A percentile compares a stretch with the other conserved stretches of the same genome.
Evolutionary conservation across 2,113 vertebrate species (phyloP).

Genomic region (Pomatorhinus ruficollis): DNA sequence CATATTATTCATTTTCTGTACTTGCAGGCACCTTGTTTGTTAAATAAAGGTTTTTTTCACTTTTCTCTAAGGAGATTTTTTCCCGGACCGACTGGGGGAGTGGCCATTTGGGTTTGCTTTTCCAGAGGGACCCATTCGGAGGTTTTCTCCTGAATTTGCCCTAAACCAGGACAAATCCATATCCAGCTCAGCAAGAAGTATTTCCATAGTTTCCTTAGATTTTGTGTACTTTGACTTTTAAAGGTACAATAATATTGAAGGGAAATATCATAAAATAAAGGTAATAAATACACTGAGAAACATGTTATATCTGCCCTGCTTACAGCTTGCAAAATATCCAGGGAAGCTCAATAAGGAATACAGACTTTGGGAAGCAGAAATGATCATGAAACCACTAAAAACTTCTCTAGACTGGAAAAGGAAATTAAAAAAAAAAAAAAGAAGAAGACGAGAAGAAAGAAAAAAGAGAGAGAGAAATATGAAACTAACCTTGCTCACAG

Average conservation of each 20-base stretch:
- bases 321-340: slow-evolving; percentile 33
- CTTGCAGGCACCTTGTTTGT: too few relatives aligned
- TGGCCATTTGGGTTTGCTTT: too few relatives aligned
- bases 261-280: not conserved
- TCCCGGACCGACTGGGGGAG: too few relatives aligned
- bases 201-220: not conserved
- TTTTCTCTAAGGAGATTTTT: too few relatives aligned
- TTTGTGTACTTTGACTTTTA: not conserved
- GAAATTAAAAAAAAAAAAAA: not conserved
- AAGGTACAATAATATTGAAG: not conserved
- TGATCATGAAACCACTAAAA: slow-evolving; percentile 31
- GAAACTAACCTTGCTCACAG: slow-evolving; percentile 63
- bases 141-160: too few relatives aligned
- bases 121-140: too few relatives aligned
- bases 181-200: not conserved
- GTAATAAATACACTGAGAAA: slow-evolving; percentile 40
- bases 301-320: not conserved
- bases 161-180: too few relatives aligned
- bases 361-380: slow-evolving; percentile 37
- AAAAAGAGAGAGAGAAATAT: slow-evolving; percentile 13
- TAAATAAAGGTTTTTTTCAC: too few relatives aligned
- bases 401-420: not conserved
- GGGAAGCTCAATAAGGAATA: slow-evolving; percentile 49
- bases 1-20: too few relatives aligned
- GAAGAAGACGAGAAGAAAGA: not conserved